Evolutionary conservation across 2,797 vertebrate species (phyloP), one percentile per base, ranked within the genome.

Genomic region (Galaxias olidus): DNA sequence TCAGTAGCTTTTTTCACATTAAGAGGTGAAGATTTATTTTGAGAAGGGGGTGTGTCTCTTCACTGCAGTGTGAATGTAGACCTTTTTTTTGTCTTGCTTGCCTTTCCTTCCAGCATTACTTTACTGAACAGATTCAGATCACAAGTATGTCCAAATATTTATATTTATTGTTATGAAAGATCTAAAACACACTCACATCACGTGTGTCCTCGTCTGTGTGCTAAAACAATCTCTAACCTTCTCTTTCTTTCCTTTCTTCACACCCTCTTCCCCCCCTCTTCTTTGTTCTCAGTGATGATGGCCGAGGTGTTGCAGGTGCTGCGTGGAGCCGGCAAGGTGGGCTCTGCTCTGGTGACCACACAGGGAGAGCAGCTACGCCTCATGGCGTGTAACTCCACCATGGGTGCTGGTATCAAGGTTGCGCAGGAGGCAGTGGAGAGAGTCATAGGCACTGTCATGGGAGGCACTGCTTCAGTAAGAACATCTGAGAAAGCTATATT

Each of bases 261-360:
- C n/a, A n/a, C 0, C 65, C 8, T 42, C 8, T 48, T 9, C 13
- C 12, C 20, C 12, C 20, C 30, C 20, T 12, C 42, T 4, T 40
- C 1, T 58, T 49, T 53, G n/a, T 30, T 6, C 30, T 30, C 17
- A 92, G 88, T 78, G 76, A 88, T 89, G 88, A 72, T 90, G 17
- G 78, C 84, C 3, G 93, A 94, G 44, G 76, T 91, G 18, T 14
- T 91, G 20, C 87, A 90, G 78, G 92, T 94, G 40, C 61, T 94
- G 20, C 90, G 92, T 0, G 93, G 93, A 10, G 90, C 88, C 8
- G 77, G 90, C 44, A 91, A 86, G 57, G 93, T 94, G 54, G 92
- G 90, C 0, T 85, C 85, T 19, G 91, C 92, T 1, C 72, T 93
- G 17, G 73, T 85, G 59, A 55, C 63, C 71, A 89, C 79, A 0